phyloP scores from a whole-genome alignment of 2,888 invertebrate genomes.

The Argyresthia goedartella region DNA sequence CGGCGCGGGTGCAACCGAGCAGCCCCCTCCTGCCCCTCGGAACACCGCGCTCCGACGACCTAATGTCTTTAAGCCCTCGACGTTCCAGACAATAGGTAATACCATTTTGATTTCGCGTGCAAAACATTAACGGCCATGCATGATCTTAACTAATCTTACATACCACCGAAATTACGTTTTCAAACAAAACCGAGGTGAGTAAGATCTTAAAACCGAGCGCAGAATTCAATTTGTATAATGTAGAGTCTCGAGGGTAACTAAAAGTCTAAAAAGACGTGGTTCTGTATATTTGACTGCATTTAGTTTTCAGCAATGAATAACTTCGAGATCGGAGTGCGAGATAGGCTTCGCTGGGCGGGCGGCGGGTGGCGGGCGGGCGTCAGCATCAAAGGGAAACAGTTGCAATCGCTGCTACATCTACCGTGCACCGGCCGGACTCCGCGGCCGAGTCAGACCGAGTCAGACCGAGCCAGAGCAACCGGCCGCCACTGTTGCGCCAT shows the following conservation, averaged over 20 bases:
- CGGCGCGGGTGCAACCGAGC: conserved; percentile 15
- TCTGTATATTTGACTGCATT: conserved; percentile 45
- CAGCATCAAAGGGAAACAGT: conserved; percentile 24
- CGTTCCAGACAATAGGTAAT: background rate
- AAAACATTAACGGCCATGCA: background rate
- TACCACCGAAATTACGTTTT: background rate
- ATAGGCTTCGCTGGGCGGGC: conserved; percentile 25
- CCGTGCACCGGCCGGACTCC: conserved; percentile 11
- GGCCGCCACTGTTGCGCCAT: conserved; percentile 8
- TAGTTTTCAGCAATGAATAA: conserved; percentile 52
- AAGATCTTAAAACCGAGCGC: conserved; percentile 1
- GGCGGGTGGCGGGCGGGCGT: conserved; percentile 21
- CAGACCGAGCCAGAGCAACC: background rate
- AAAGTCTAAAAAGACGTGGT: conserved; percentile 49
- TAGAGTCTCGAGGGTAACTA: conserved; percentile 45
- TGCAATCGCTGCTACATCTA: conserved; percentile 31
- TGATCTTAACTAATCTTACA: background rate
- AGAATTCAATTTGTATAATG: conserved; percentile 61
- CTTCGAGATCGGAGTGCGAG: conserved; percentile 53
- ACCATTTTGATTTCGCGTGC: background rate
- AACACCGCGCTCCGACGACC: conserved; percentile 4
- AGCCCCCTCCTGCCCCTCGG: conserved; percentile 13
- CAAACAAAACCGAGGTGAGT: background rate
- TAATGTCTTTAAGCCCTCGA: conserved; percentile 4
- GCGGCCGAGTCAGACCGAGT: too few species aligned